phyloP scores from a whole-genome alignment of 2,113 vertebrate genomes.

The Mobula hypostoma region DNA sequence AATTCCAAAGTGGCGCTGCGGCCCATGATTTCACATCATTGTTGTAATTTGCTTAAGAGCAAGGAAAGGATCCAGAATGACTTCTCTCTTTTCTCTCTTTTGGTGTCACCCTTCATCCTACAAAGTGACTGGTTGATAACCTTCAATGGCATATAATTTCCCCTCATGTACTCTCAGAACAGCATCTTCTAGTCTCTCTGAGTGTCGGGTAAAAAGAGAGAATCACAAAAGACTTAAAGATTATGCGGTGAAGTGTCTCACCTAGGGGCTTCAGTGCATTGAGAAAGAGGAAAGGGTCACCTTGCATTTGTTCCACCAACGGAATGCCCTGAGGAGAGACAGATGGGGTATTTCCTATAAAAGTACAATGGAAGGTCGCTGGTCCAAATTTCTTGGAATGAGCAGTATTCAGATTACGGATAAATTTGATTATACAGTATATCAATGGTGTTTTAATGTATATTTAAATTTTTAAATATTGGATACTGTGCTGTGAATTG shows the following conservation, averaged over 20 bases:
- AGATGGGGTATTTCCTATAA: neutral
- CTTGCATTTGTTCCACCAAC: too few species aligned
- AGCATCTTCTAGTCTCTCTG: neutral
- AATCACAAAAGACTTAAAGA: neutral
- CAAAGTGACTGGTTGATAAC: neutral
- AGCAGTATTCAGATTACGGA: too few species aligned
- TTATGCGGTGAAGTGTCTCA: neutral
- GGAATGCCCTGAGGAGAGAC: neutral
- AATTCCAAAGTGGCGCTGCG: neutral
- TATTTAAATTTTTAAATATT: too few species aligned
- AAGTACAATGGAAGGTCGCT: neutral
- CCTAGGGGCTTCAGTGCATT: too few species aligned
- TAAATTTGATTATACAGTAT: too few species aligned
- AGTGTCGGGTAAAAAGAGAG: neutral
- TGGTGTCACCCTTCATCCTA: neutral
- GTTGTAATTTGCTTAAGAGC: neutral
- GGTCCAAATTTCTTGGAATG: too few species aligned
- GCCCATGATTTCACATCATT: neutral
- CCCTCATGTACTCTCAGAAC: neutral
- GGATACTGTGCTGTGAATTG: too few species aligned
- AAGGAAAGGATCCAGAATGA: neutral
- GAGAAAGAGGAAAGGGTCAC: neutral
- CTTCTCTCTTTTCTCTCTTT: neutral
- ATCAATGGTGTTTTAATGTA: too few species aligned
- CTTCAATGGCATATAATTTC: conserved; percentile 14